Percentiles rank a stretch among this genome's conserved stretches.
These are phyloP conservation scores for Ianthella basta DNA, from an alignment of 37 sponge, comb jelly and placozoan genomes.

Conservation along the genomic window DNA sequence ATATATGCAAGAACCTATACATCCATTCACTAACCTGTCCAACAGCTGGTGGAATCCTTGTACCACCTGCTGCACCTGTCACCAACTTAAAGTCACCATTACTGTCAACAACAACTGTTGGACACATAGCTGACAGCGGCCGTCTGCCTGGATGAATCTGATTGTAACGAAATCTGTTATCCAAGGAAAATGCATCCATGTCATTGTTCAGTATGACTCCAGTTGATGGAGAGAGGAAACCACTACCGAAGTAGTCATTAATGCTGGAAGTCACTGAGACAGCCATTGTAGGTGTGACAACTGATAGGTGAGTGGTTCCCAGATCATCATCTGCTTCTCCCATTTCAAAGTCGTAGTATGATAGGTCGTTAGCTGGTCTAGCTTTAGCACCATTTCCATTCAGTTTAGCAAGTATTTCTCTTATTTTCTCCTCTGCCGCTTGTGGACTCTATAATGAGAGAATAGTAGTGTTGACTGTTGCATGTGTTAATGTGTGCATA, in stretches of 20 bases:
- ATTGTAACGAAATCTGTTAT: not conserved
- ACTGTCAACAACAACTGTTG: not conserved
- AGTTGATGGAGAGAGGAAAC: not conserved
- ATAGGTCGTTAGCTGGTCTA: not conserved
- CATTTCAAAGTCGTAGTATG: not conserved
- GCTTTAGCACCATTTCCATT: not conserved
- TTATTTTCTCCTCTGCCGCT: no score
- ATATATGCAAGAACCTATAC: not conserved
- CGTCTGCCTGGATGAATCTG: not conserved
- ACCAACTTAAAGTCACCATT: not conserved
- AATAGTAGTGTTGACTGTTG: no score
- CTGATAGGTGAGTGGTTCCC: not conserved
- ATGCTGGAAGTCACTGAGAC: constrained; percentile 7
- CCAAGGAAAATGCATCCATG: constrained; percentile 1
- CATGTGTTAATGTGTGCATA: no score
- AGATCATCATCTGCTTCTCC: not conserved
- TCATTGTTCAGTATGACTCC: not conserved
- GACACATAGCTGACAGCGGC: not conserved
- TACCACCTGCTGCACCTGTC: constrained; percentile 14
- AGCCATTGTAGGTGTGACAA: not conserved
- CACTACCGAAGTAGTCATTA: constrained; percentile 18
- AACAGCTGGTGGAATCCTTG: constrained; percentile 16
- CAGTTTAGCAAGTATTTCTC: no score
- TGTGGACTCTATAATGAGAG: not conserved
- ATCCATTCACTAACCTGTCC: constrained; percentile 2